Evolutionary conservation across 1,140 invertebrate species (phyloP).

Genomic region (Drosophila sucinea): DNA sequence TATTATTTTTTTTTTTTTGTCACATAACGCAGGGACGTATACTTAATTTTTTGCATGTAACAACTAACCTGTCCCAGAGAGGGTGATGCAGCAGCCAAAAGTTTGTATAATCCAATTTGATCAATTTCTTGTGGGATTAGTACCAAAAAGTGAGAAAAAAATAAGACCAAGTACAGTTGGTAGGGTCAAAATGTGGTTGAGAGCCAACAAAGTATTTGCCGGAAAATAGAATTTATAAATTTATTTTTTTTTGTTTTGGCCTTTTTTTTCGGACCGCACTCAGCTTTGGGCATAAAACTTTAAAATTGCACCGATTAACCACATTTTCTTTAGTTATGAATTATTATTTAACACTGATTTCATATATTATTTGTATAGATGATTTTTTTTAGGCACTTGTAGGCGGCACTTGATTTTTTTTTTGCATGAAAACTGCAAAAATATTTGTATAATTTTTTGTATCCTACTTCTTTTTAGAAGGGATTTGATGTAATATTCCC

Average conservation of each 20-base stretch:
- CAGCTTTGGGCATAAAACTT: slow-evolving; percentile 56
- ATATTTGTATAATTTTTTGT: slow-evolving; percentile 38
- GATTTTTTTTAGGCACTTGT: slow-evolving; percentile 26
- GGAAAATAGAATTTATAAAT: slow-evolving; percentile 12
- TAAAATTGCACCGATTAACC: slow-evolving; percentile 65
- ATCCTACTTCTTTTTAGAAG: slow-evolving; percentile 32
- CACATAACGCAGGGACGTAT: slow-evolving; percentile 22
- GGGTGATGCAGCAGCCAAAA: slow-evolving; percentile 68
- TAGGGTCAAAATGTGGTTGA: slow-evolving; percentile 34
- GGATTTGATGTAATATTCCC: slow-evolving; percentile 32
- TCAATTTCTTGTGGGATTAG: slow-evolving; percentile 33
- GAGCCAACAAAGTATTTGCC: slow-evolving; percentile 30
- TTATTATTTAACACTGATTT: slow-evolving; percentile 35
- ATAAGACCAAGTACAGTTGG: slow-evolving; percentile 53
- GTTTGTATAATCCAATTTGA: slow-evolving; percentile 78
- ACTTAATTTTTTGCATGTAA: slow-evolving; percentile 43
- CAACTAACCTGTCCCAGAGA: slow-evolving; percentile 75
- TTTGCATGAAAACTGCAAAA: slow-evolving; percentile 43
- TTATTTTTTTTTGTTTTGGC: slow-evolving; percentile 15
- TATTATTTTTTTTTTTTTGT: too few relatives aligned
- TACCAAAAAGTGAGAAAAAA: neutral
- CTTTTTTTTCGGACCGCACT: slow-evolving; percentile 18
- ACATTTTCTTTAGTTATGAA: slow-evolving; percentile 54
- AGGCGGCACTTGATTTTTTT: slow-evolving; percentile 54
- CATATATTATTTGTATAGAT: slow-evolving; percentile 21